phyloP scores from a whole-genome alignment of 2,888 invertebrate species.

The Tridacna gigas region DNA sequence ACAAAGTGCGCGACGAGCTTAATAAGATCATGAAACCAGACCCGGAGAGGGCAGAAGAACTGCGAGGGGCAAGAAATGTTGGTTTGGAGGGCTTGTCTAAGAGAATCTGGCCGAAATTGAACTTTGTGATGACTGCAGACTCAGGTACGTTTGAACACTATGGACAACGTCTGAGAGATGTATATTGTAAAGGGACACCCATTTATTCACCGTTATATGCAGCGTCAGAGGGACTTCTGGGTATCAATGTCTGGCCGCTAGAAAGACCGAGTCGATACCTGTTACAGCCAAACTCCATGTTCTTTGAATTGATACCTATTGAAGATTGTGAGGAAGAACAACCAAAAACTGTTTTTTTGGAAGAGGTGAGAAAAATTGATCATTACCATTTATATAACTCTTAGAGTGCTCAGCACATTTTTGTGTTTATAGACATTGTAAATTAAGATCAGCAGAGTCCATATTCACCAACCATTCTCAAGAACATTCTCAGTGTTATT shows the following conservation, averaged over 20 bases:
- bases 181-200: constrained; percentile 74
- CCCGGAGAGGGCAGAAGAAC: constrained; percentile 77
- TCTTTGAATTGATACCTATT: constrained; percentile 83
- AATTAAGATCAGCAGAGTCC: no score
- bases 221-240: constrained; percentile 83
- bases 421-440: no score
- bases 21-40: constrained; percentile 75
- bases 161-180: constrained; percentile 71
- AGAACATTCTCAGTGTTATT: no score
- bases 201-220: constrained; percentile 83
- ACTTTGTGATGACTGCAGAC: constrained; percentile 75
- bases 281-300: constrained; percentile 79
- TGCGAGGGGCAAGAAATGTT: constrained; percentile 74
- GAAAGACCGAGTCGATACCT: constrained; percentile 77
- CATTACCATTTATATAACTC: no score
- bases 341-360: constrained; percentile 79
- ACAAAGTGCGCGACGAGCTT: constrained; percentile 71
- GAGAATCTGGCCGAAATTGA: constrained; percentile 79
- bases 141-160: constrained; percentile 82
- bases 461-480: no score
- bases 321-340: constrained; percentile 75
- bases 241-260: constrained; percentile 78
- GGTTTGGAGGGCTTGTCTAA: constrained; percentile 77
- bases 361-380: constrained; percentile 71
- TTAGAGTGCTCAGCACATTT: neutral